Percentiles rank a stretch among this genome's conserved stretches.
Conservation (phyloP, 2,888 invertebrate genomes). For the Drosophila meridiana region DNA sequence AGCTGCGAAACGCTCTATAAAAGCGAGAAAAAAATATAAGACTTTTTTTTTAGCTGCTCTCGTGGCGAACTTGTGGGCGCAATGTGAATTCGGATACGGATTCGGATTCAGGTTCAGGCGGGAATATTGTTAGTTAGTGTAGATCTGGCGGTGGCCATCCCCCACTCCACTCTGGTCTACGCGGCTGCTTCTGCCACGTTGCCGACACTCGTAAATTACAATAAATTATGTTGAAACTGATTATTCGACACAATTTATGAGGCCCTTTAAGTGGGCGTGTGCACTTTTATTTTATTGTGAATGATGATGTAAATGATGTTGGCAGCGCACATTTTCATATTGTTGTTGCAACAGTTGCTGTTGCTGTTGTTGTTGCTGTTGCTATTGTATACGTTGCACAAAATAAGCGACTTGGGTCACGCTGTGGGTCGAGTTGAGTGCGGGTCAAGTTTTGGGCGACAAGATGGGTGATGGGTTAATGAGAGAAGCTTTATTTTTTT, state of each 20-base stretch:
- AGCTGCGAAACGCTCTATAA: conserved; percentile 68
- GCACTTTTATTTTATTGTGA: conserved; percentile 81
- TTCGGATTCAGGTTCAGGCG: conserved; percentile 38
- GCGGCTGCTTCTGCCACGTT: conserved; percentile 59
- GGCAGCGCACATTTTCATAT: conserved; percentile 61
- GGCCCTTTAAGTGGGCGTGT: conserved; percentile 80
- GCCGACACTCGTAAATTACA: conserved; percentile 80
- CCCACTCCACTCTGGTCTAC: conserved; percentile 17
- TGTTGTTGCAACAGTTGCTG: conserved; percentile 33
- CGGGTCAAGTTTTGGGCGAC: conserved; percentile 66
- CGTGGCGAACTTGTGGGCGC: conserved; percentile 55
- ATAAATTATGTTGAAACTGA: conserved; percentile 81
- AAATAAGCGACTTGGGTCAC: conserved; percentile 46
- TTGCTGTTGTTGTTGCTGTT: conserved; percentile 32
- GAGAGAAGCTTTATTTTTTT: conserved; percentile 43
- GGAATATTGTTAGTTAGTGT: conserved; percentile 48
- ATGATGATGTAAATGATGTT: conserved; percentile 81
- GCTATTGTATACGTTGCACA: conserved; percentile 31
- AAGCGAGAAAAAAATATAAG: conserved; percentile 33
- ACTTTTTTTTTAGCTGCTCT: conserved; percentile 19
- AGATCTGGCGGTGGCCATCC: conserved; percentile 39
- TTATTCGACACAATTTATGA: conserved; percentile 80
- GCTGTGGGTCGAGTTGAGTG: conserved; percentile 61
- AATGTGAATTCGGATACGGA: conserved; percentile 63
- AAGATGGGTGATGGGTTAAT: conserved; percentile 72